phyloP scores from a whole-genome alignment of 2,888 invertebrate genomes.

The Cerceris rybyensis region DNA sequence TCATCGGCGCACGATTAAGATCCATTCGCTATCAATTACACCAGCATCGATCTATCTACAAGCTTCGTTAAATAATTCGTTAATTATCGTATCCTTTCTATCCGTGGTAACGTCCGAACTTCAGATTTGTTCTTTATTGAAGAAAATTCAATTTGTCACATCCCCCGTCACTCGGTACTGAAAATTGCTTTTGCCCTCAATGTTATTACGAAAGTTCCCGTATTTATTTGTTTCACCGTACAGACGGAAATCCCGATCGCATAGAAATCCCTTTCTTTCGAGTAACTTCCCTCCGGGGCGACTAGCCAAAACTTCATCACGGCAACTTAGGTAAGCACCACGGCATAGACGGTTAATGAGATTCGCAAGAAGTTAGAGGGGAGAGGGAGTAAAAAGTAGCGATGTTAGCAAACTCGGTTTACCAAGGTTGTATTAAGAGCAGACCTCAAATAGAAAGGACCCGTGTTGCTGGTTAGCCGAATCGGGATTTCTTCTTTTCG shows the following conservation, averaged over 20 bases:
- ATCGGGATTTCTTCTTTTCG: neutral
- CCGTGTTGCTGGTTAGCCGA: neutral
- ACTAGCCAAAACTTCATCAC: slow-evolving; percentile 32
- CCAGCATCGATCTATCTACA: no score
- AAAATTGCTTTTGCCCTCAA: no score
- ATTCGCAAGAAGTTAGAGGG: slow-evolving; percentile 43
- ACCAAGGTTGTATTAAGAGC: slow-evolving; percentile 34
- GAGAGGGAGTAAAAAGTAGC: slow-evolving; percentile 36
- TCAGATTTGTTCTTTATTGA: no score
- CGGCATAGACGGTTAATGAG: slow-evolving; percentile 47
- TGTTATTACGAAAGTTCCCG: no score
- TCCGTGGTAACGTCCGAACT: no score
- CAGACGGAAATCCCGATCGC: slow-evolving; percentile 7
- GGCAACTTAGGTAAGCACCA: slow-evolving; percentile 15
- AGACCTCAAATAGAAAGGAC: slow-evolving; percentile 4
- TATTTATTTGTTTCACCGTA: neutral
- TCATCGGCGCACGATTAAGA: no score
- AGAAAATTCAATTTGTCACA: no score
- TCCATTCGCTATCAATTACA: no score
- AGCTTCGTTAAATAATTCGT: no score
- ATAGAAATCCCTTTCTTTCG: slow-evolving; percentile 4
- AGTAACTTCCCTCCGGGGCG: slow-evolving; percentile 1
- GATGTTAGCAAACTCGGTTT: slow-evolving; percentile 42
- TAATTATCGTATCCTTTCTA: no score
- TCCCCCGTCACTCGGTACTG: no score